Percentiles rank a stretch among this genome's conserved stretches.
phyloP scores from a whole-genome alignment of 2,888 invertebrate genomes.

The Petrolisthes cinctipes region DNA sequence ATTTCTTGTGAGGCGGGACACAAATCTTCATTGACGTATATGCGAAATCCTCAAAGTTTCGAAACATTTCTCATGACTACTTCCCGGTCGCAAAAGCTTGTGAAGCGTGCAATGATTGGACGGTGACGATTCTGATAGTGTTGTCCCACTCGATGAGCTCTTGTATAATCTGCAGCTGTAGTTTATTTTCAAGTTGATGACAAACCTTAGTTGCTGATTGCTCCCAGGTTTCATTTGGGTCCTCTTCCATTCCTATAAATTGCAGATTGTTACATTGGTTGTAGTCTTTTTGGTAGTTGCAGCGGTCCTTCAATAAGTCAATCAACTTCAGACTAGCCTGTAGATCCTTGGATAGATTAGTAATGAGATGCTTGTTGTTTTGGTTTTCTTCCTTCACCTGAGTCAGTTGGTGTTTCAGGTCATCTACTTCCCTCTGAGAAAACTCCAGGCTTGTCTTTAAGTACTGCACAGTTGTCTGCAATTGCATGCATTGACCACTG shows the following conservation, averaged over 20 bases:
- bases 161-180: neutral
- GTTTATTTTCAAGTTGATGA: neutral
- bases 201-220: constrained; percentile 1
- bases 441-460: constrained; percentile 2
- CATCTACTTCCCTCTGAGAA: neutral
- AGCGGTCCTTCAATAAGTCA: neutral
- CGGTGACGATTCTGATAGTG: neutral
- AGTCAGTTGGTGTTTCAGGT: neutral
- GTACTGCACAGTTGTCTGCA: neutral
- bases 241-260: constrained; percentile 6
- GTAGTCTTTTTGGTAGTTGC: neutral
- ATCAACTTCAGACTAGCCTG: neutral
- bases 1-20: constrained; percentile 9
- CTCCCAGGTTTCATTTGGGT: constrained; percentile 7
- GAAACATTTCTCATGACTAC: constrained; percentile 10
- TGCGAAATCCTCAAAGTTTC: neutral
- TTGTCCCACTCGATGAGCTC: constrained; percentile 4
- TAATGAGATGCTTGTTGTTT: neutral
- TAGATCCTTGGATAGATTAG: neutral
- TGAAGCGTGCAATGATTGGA: neutral
- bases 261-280: neutral
- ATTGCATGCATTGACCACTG: constrained; percentile 8
- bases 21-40: constrained; percentile 14
- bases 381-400: neutral
- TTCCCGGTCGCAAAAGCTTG: neutral